phyloP scores from a whole-genome alignment of 2,797 vertebrate genomes.

The Spondyliosoma cantharus region DNA sequence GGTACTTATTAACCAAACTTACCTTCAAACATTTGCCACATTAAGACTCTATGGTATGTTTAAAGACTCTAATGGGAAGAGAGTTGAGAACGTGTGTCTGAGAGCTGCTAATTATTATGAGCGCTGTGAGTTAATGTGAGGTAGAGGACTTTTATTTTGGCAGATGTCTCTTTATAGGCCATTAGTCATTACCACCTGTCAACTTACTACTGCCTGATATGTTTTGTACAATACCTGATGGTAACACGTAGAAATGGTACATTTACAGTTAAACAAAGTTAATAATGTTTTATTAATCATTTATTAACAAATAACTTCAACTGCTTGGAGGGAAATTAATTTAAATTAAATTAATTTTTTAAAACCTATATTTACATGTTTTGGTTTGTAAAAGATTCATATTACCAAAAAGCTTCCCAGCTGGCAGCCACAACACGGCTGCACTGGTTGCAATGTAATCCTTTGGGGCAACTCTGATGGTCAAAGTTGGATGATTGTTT shows the following conservation, averaged over 20 bases:
- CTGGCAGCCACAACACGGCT: no score
- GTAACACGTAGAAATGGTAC: no score
- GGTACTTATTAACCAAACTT: not conserved
- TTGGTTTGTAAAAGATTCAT: no score
- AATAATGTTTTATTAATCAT: not conserved
- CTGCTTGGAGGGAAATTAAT: no score
- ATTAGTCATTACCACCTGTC: not conserved
- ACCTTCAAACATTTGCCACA: not conserved
- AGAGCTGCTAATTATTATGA: constrained; percentile 17
- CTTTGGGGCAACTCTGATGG: no score
- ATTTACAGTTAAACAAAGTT: not conserved
- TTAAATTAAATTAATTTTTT: no score
- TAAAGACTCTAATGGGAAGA: constrained; percentile 1
- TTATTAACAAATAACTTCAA: no score
- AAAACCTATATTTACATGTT: no score
- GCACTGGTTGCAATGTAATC: no score
- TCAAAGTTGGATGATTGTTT: no score
- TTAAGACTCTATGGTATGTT: constrained; percentile 2
- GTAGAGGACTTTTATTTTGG: constrained; percentile 17
- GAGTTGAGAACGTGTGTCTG: constrained; percentile 1
- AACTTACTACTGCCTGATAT: not conserved
- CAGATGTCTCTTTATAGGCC: constrained; percentile 1
- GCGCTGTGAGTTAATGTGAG: not conserved
- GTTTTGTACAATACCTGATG: constrained; percentile 18
- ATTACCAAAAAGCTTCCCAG: no score